Evolutionary conservation across 2,888 invertebrate species (phyloP).

Genomic region (Tenthredo mesomela): DNA sequence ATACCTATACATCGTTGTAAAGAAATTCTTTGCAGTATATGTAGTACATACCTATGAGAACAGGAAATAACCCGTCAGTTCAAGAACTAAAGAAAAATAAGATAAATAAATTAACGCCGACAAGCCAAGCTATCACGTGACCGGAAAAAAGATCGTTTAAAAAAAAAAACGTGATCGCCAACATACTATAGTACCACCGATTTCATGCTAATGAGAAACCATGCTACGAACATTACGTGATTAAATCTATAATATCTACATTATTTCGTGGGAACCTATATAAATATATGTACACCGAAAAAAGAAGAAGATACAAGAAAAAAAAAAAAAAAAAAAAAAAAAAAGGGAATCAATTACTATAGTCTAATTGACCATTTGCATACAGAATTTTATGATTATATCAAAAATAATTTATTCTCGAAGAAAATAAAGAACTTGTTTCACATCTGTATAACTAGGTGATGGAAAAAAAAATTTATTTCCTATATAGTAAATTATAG

Average conservation of each 20-base stretch:
- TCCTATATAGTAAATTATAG: background rate
- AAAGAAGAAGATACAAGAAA: too few species aligned
- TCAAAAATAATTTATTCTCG: background rate
- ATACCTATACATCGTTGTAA: background rate
- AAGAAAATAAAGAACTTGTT: background rate
- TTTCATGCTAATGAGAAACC: constrained; percentile 4
- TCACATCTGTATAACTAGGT: background rate
- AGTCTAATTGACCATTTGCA: background rate
- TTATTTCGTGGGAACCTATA: background rate
- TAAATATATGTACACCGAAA: too few species aligned
- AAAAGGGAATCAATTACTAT: background rate
- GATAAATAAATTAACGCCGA: background rate
- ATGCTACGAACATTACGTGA: background rate
- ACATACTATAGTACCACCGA: background rate
- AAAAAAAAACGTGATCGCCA: constrained; percentile 5
- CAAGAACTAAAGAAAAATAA: background rate
- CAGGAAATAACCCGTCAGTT: background rate
- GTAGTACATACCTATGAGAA: too few species aligned
- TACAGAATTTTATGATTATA: background rate
- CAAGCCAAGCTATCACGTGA: constrained; percentile 18
- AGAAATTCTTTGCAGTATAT: too few species aligned
- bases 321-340: background rate
- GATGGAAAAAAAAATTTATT: background rate
- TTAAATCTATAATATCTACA: background rate
- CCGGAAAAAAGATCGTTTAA: constrained; percentile 29